A percentile compares a stretch with the other conserved stretches of the same genome.
phyloP scores from a whole-genome alignment of 2,888 invertebrate species.

The Acanthosepion esculentum region DNA sequence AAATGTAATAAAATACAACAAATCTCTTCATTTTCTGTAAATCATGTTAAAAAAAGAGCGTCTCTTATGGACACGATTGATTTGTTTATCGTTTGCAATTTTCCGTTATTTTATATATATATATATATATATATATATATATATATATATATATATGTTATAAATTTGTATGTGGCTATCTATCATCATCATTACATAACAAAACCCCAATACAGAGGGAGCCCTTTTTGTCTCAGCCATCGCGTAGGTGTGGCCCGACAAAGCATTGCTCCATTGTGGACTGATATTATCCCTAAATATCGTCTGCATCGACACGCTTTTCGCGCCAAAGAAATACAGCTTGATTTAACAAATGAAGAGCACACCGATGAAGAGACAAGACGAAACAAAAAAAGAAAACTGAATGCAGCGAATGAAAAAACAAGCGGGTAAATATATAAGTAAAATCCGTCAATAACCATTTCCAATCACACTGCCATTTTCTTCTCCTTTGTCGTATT shows the following conservation, averaged over 20 bases:
- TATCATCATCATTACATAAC: neutral
- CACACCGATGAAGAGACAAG: neutral
- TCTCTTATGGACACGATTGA: neutral
- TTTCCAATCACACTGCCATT: neutral
- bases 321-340: neutral
- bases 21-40: neutral
- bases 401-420: neutral
- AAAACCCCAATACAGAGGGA: neutral
- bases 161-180: neutral
- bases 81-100: neutral
- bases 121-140: too few species aligned
- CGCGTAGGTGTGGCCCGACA: slow-evolving; percentile 33
- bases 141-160: too few species aligned
- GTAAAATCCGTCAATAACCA: neutral
- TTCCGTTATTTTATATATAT: neutral
- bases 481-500: neutral
- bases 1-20: neutral
- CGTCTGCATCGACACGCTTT: neutral
- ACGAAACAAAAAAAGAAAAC: neutral
- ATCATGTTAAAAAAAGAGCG: neutral
- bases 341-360: neutral
- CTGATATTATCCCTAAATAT: neutral
- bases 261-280: neutral
- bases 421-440: neutral
- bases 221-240: neutral